Evolutionary conservation across 2,888 invertebrate genomes (phyloP).

Genomic region (Lasiommata megera): DNA sequence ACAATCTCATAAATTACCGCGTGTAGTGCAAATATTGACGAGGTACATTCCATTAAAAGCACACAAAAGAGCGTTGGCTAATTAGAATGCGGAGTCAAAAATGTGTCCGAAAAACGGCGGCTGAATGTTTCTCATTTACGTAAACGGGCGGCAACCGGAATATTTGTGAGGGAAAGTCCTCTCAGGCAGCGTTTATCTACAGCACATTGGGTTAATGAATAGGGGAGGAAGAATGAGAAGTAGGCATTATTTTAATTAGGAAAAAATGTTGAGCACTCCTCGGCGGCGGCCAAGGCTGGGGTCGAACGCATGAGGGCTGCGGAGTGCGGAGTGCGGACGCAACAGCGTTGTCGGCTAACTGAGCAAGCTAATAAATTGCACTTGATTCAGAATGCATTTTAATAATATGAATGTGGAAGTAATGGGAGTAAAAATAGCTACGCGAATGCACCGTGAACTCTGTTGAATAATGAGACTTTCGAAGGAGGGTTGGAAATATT

Average conservation of each 20-base stretch:
- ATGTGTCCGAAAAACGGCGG: slow-evolving; percentile 51
- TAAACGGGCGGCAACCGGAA: slow-evolving; percentile 61
- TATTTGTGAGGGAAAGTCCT: slow-evolving; percentile 66
- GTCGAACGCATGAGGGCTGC: slow-evolving; percentile 34
- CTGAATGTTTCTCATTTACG: slow-evolving; percentile 60
- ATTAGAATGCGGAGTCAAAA: slow-evolving; percentile 54
- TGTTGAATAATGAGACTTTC: slow-evolving; percentile 20
- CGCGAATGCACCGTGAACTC: slow-evolving; percentile 19
- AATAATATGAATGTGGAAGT: slow-evolving; percentile 26
- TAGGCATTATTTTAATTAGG: slow-evolving; percentile 79
- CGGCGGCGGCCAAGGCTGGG: slow-evolving; percentile 44
- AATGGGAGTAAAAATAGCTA: slow-evolving; percentile 15
- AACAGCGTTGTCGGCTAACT: slow-evolving; percentile 34
- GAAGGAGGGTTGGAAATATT: slow-evolving; percentile 8
- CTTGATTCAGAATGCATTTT: slow-evolving; percentile 44
- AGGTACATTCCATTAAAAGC: slow-evolving; percentile 45
- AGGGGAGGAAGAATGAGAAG: slow-evolving; percentile 69
- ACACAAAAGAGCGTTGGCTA: slow-evolving; percentile 49
- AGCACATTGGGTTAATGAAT: slow-evolving; percentile 77
- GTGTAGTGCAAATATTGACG: background rate
- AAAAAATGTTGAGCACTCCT: slow-evolving; percentile 60
- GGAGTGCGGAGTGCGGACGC: slow-evolving; percentile 17
- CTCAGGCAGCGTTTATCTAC: slow-evolving; percentile 72
- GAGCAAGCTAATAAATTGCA: slow-evolving; percentile 48
- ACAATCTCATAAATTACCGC: background rate